Evolutionary conservation across 1,140 invertebrate species (phyloP), one percentile per base, ranked within the genome.

Genomic region (Papilio aristodemus): DNA sequence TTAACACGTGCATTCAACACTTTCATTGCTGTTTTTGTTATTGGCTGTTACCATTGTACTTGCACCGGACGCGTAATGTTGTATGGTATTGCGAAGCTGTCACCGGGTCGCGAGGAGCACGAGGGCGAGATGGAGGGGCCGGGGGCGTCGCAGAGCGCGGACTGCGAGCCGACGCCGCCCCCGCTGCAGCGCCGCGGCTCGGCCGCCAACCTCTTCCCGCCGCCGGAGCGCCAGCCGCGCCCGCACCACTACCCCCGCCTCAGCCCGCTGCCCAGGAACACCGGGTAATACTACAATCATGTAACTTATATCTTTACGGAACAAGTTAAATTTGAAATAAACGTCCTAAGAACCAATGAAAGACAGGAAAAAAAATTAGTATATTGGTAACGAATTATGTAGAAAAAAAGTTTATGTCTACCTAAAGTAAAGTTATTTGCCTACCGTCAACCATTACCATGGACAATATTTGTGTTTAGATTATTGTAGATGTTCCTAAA

Each of bases 81-180:
- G 8, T 25, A 8, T 25, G 27, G 5, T 39, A 19, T 64, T 71
- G 46, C 59, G 4, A 87, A 97, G 96, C 92, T 96, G 73, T 96
- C 96, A n/a, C 96, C 96, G 8, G 95, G 95, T 93, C 81, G 96
- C 94, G 84, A 95, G 93, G 76, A 96, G 94, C 67, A 96, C 75
- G 95, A 95, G 59, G 80, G 78, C 22, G 96, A 96, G 78, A 94
- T 96, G 95, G 96, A 96, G 79, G 91, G 92, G 11, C 95, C 95
- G 10, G 96, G 95, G 5, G 96, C 96, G 36, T 97, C 97, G 37
- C 97, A 98, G 87, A 96, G 96, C 39, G 95, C 97, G 81, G 97
- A 98, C 92, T 98, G 97, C 91, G 97, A 98, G 88, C 97, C 97
- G 32, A 97, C 97, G 72, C 97, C 97, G 27, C 95, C 96, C 25